Base-by-base conservation (phyloP, 2,797 vertebrate species). In the Alectoris magna region DNA sequence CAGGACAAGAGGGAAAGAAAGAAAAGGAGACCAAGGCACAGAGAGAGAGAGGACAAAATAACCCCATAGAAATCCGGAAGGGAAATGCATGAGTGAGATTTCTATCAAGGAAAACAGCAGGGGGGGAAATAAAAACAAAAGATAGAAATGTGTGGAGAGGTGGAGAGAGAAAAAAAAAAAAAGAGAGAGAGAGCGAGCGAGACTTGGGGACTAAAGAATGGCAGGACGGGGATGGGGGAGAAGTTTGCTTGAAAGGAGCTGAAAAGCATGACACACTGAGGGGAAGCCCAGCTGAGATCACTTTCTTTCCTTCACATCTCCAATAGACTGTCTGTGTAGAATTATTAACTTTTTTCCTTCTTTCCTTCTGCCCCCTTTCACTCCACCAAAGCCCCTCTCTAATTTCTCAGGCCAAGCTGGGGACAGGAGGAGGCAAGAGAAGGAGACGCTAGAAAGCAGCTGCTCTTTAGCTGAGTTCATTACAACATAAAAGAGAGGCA, bases 21-120 rank as follows among this genome's bases (percentile, higher is more conserved):
- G 94, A 95, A 96, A 97, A 96, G 96, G 95, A 95, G 94, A 92
- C 94, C 84, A 51, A 95, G 91, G 88, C 93, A 46, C 84, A 92
- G 92, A 93, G 92, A 93, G 68, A 95, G 88, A 88, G 94, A 92
- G 81, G 82, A 96, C 97, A 98, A 97, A 97, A 97, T 94, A 97
- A 96, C 90, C 96, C 94, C 88, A 97, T 95, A 96, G 97, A 98
- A 97, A 97, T 96, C 95, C 92, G 95, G 96, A 96, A 98, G 93
- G 91, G 97, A 97, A 98, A 97, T 96, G 97, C 96, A 96, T 97
- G 97, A 98, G 97, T 92, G 97, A 97, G 97, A 97, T 97, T 98
- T 98, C 97, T 97, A 97, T 98, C 97, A 96, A 89, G 96, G 90
- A 93, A 95, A 97, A 66, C 97, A 88, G 96, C 82, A 90, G 97